Base-by-base conservation (phyloP, 1,140 invertebrate species). In the Lucilia cuprina region DNA sequence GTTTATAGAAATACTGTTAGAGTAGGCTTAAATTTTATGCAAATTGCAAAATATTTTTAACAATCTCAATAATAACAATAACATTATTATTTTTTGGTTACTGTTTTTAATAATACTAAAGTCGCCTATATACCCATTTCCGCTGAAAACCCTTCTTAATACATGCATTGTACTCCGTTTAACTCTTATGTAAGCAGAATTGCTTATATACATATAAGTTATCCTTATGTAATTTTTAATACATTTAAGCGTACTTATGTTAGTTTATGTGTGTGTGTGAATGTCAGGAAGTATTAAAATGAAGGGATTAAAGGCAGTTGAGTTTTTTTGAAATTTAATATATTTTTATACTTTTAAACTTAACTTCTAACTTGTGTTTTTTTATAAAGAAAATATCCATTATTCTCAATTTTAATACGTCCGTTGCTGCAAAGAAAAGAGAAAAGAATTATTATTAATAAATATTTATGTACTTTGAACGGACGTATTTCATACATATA, bases 271-370 rank as follows among this genome's bases (percentile, higher is more conserved):
- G 19, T 70, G 19, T 70, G 0, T 21, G 21, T 70, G 10, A 21
- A 2, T 4, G 65, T 21, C 21, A 70, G 8, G 65, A 70, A 70
- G 9, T 70, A 21, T 70, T 70, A 21, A 12, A 70, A 70, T 9
- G 65, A 21, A 70, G n/a, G n/a, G 19, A 21, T 70, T 70, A 70
- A 70, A 70, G 65, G 65, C 65, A 70, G 65, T 70, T 70, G 65
- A 21, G n/a, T 70, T 70, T 9, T 70, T 70, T 70, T 25, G 65
- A 19, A 70, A 70, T 21, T 19, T 2, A 8, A 21, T 70, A 21
- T 7, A 41, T 25, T 70, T 21, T 21, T 70, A 70, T 70, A n/a
- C 10, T 19, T n/a, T 70, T 70, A 25, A 70, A 5, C 65, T 21
- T 70, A 70, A 70, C 1, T 70, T 70, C 19, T 25, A 70, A 70